phyloP scores from a whole-genome alignment of 1,140 invertebrate genomes.

The Dufourea novaeangliae region DNA sequence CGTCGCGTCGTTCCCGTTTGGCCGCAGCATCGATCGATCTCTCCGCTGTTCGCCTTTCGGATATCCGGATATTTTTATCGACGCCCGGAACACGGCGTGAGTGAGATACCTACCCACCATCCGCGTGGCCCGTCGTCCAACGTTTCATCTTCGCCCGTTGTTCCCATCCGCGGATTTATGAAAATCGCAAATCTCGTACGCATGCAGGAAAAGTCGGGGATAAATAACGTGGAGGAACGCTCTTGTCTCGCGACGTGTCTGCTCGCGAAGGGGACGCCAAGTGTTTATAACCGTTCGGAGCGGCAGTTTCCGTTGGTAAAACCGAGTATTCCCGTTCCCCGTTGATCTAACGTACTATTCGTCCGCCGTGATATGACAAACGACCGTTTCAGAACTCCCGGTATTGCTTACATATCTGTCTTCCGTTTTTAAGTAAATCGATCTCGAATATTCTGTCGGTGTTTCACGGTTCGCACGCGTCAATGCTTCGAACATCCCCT shows the following conservation, averaged over 20 bases:
- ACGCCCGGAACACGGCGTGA: background rate
- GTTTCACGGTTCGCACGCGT: background rate
- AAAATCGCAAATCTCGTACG: conserved; percentile 26
- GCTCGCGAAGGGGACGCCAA: background rate
- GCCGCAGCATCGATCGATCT: conserved; percentile 25
- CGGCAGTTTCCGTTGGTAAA: conserved; percentile 9
- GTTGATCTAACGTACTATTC: too few species aligned
- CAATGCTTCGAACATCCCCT: too few species aligned
- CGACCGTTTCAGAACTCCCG: too few species aligned
- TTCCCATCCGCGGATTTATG: conserved; percentile 23
- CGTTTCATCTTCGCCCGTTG: conserved; percentile 1
- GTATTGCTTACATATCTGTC: too few species aligned
- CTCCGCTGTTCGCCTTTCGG: conserved; percentile 9
- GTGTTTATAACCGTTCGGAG: conserved; percentile 18
- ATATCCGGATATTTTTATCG: conserved; percentile 28
- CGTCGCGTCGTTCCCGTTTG: background rate
- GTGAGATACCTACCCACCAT: background rate
- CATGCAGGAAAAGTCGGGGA: background rate
- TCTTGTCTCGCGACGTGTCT: background rate
- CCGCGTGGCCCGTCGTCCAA: background rate
- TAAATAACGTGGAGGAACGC: background rate
- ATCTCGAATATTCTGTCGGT: background rate
- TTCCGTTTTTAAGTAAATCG: background rate
- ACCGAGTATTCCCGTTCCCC: background rate
- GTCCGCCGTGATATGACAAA: too few species aligned